These are phyloP conservation scores for Morus bassanus DNA, from an alignment of 2,797 vertebrate genomes.

Conservation along the genomic window DNA sequence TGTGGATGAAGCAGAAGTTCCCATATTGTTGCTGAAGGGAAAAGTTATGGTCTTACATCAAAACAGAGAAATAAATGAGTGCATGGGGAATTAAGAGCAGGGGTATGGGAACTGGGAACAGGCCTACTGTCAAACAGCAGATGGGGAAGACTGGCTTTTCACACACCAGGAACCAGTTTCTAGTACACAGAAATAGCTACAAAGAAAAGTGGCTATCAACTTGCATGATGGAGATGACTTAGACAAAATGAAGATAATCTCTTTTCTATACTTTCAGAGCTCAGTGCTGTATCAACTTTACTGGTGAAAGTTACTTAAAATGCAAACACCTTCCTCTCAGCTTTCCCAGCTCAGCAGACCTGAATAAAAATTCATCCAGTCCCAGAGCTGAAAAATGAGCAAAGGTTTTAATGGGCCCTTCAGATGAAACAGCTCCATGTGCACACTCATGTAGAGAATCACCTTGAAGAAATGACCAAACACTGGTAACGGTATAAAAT, in stretches of 20 bases:
- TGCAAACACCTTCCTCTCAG: neutral
- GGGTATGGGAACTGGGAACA: neutral
- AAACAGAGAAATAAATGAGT: neutral
- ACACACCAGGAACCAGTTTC: neutral
- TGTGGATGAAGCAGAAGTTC: neutral
- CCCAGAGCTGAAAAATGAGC: neutral
- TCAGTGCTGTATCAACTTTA: neutral
- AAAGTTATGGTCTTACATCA: neutral
- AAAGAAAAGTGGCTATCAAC: neutral
- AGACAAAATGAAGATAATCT: neutral
- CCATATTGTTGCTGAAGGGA: neutral
- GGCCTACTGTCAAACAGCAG: neutral
- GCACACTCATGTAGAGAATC: neutral
- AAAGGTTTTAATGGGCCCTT: slow-evolving; percentile 1
- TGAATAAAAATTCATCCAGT: neutral
- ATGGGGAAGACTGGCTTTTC: neutral
- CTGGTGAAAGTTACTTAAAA: neutral
- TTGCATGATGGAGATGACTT: neutral
- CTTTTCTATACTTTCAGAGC: neutral
- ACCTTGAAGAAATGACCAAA: neutral
- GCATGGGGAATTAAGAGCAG: neutral
- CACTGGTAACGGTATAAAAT: neutral
- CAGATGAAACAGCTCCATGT: neutral
- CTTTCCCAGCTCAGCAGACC: neutral
- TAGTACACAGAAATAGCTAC: neutral